Evolutionary conservation across 2,797 vertebrate species (phyloP), one percentile per base, ranked within the genome.

Genomic region (Linurgus olivaceus): DNA sequence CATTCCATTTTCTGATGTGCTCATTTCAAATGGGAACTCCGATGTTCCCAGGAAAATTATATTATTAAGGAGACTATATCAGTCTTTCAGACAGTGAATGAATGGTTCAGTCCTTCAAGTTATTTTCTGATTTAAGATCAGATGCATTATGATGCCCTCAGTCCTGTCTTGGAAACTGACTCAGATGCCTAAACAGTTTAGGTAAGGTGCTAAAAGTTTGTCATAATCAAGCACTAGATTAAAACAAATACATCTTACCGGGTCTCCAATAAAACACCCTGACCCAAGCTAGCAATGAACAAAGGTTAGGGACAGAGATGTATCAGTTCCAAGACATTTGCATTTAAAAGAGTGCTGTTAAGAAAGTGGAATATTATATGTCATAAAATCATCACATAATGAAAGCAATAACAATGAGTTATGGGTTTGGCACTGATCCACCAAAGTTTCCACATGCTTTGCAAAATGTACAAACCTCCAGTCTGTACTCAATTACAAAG

Each of bases 381-480:
- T 45, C 73, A 94, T 93, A 93, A 96, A 96, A 92, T 96, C 84
- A 93, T 80, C 96, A 96, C 93, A 89, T 93, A 95, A 96, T 92
- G 74, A 93, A 77, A 91, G 61, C 52, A 82, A 26, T 92, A 96
- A 66, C 77, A 79, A 50, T 92, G 86, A 96, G 72, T 95, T 95
- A 92, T 4, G 15, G n/a, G 21, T 94, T 95, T 95, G 96, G 93
- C 90, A 77, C 19, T 42, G 33, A 57, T 92, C 81, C 90, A 91
- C 52, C 28, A 47, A 62, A 84, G 57, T 82, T 95, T 96, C 94
- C 92, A 94, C 88, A 93, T 77, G 74, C 74, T 82, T 76, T 88
- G 48, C 74, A 87, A 94, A 96, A 79, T 38, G 38, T 42, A 82
- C 70, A 90, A 90, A 44, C 44, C 79, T 80, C 51, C 55, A 61